Conservation (phyloP, 2,113 vertebrate species). For the Nibea albiflora region DNA sequence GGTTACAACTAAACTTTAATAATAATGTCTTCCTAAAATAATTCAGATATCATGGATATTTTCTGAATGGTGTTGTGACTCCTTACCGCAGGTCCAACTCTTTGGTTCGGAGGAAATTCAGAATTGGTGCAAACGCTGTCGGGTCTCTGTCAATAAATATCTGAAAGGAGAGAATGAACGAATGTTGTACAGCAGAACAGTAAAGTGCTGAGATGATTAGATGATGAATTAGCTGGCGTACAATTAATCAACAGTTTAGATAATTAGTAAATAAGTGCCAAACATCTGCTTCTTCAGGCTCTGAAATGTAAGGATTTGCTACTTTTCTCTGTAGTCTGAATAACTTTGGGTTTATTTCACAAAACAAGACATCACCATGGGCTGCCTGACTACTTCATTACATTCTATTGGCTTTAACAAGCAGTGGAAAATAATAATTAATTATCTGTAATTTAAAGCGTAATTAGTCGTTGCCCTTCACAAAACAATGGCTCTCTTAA, state of each 20-base stretch:
- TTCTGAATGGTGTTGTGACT: constrained; percentile 10
- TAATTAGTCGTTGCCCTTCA: not conserved
- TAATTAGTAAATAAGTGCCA: not conserved
- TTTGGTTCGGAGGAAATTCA: constrained; percentile 99
- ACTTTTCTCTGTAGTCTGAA: not conserved
- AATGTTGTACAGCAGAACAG: not conserved
- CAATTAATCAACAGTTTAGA: not conserved
- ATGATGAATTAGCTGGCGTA: not conserved
- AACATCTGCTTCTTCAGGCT: not conserved
- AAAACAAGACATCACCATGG: not conserved
- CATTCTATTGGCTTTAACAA: not conserved
- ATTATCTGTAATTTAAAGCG: not conserved
- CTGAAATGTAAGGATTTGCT: not conserved
- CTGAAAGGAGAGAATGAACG: constrained; percentile 78
- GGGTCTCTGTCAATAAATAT: constrained; percentile 99
- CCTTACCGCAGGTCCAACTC: constrained; percentile 95
- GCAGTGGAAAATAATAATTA: not conserved
- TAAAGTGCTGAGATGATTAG: not conserved
- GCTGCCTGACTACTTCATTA: not conserved
- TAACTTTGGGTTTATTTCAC: not conserved
- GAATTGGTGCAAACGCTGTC: constrained; percentile 96
- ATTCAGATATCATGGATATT: not conserved
- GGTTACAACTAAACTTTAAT: not conserved
- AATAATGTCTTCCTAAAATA: not conserved
- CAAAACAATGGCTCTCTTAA: not conserved